Evolutionary conservation across 2,113 vertebrate species (phyloP).

Genomic region (Pelmatolapia mariae): DNA sequence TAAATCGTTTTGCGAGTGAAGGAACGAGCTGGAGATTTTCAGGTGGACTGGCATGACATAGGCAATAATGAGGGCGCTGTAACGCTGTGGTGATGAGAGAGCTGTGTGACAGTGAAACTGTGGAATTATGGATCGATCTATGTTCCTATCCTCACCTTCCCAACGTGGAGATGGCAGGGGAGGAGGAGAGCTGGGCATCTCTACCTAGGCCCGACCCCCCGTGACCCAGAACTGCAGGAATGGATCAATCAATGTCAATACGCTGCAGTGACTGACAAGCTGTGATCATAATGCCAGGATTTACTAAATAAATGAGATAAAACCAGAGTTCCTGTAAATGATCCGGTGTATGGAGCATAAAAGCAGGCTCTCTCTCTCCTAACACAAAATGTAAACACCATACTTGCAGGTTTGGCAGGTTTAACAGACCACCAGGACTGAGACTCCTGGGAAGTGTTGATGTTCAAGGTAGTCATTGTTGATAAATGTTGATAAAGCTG

Average conservation of each 20-base stretch:
- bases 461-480: neutral
- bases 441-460: neutral
- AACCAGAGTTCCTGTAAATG: neutral
- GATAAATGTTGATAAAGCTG: neutral
- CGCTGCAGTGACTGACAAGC: neutral
- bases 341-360: accelerated
- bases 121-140: accelerated
- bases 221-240: neutral
- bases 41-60: no score
- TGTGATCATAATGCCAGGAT: accelerated
- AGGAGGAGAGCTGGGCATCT: neutral
- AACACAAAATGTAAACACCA: neutral
- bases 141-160: neutral
- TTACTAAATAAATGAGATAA: neutral
- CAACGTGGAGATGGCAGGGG: neutral
- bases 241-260: neutral
- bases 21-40: neutral
- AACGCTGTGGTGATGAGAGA: neutral
- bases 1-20: neutral
- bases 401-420: neutral
- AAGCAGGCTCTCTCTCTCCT: neutral
- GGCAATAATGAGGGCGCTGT: neutral
- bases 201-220: neutral
- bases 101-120: neutral
- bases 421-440: accelerated